Percentiles rank a stretch among this genome's conserved stretches.
Evolutionary conservation across 2,888 invertebrate species (phyloP).

Genomic region (Andrena flavipes): DNA sequence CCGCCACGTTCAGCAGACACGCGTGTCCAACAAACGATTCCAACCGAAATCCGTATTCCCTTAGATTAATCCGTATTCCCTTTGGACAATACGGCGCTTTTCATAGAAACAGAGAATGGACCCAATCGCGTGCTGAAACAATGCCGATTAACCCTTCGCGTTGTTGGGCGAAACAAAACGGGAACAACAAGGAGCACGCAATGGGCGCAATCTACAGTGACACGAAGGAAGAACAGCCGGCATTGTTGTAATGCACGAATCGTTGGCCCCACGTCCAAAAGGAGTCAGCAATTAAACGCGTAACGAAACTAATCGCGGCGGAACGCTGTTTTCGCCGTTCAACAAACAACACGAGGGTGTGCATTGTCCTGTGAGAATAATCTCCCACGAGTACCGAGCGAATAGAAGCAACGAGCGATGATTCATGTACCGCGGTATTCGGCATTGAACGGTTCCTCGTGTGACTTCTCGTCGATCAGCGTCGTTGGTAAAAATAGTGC

Average conservation of each 20-base stretch:
- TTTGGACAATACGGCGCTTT: slow-evolving; percentile 45
- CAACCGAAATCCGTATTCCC: slow-evolving; percentile 18
- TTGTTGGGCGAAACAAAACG: slow-evolving; percentile 72
- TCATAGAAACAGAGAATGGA: slow-evolving; percentile 56
- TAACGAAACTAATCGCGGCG: slow-evolving; percentile 59
- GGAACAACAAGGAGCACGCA: slow-evolving; percentile 65
- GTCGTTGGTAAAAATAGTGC: no score
- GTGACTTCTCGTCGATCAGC: no score
- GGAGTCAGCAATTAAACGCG: slow-evolving; percentile 64
- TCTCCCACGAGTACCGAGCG: slow-evolving; percentile 3
- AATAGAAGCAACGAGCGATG: slow-evolving; percentile 24
- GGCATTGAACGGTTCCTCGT: not conserved
- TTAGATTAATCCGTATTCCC: slow-evolving; percentile 12
- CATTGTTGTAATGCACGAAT: slow-evolving; percentile 58
- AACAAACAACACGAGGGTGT: not conserved
- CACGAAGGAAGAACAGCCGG: slow-evolving; percentile 37
- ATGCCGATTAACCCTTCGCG: slow-evolving; percentile 64
- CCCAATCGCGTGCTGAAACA: slow-evolving; percentile 65
- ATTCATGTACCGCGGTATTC: slow-evolving; percentile 23
- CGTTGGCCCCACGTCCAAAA: slow-evolving; percentile 35
- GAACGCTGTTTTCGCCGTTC: slow-evolving; percentile 44
- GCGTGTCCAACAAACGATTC: slow-evolving; percentile 1
- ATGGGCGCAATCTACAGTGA: slow-evolving; percentile 59
- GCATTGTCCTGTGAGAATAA: slow-evolving; percentile 57
- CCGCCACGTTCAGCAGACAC: not conserved